Base-by-base conservation (phyloP, 30 jellyfish, hydroid and myxozoan genomes). In the Turritopsis dohrnii region DNA sequence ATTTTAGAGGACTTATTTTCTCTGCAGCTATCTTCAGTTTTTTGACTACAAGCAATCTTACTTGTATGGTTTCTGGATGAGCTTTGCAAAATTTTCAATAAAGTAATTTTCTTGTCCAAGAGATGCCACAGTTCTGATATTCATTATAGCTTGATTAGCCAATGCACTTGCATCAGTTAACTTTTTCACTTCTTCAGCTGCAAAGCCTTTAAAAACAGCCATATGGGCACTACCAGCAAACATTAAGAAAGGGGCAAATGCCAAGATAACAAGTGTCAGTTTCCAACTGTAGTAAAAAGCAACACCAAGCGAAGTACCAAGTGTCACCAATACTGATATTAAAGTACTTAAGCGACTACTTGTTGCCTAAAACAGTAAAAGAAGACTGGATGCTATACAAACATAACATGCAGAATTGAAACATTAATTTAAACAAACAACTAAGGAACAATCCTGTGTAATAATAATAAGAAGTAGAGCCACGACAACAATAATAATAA, bases 41-140 rank as follows among this genome's bases (percentile, higher is more conserved):
- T n/a, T n/a, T 41, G 60, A 41, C 60, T 41, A 41, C 60, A 41
- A 71, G n/a, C n/a, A n/a, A n/a, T n/a, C n/a, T n/a, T n/a, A 85
- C 93, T 80, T 86, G 84, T 65, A 72, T 71, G 97, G 97, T 21
- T 65, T 85, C 19, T 52, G 28, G 27, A 90, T 89, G 21, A 82
- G 29, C 8, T 86, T 0, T 28, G 41, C 88, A 79, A 60, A 90
- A 31, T 90, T 87, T 76, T 77, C 83, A 79, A 91, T 69, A 83
- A 90, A 86, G 85, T 71, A 87, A 23, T 76, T 53, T 52, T 90
- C 97, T 79, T 90, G 83, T n/a, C 97, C 97, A 52, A 90, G 79
- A 7, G 97, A 90, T 16, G 86, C 97, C 13, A 90, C 97, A 7
- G 97, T 90, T 19, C 97, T 79, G 31, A 90, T 90, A 41, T 90